These are phyloP conservation scores for Caenorhabditis latens DNA, from an alignment of 1,140 invertebrate species.

Conservation along the genomic window DNA sequence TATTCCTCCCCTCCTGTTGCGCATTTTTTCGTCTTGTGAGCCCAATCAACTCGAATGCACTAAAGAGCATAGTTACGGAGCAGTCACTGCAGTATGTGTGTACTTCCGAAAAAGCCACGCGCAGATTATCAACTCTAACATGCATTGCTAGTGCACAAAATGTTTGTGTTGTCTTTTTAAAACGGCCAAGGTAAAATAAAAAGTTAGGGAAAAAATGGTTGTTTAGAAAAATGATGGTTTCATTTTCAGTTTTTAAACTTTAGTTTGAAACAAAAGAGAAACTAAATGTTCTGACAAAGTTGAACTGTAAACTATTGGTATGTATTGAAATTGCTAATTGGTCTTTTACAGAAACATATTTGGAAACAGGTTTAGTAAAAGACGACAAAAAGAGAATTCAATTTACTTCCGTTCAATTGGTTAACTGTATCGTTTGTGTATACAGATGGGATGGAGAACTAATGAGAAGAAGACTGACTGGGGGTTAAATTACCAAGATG, in stretches of 20 bases:
- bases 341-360: background rate
- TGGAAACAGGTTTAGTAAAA: background rate
- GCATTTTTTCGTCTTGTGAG: slow-evolving; percentile 19
- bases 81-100: background rate
- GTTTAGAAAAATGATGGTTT: no score
- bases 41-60: slow-evolving; percentile 40
- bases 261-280: no score
- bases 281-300: no score
- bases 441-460: no score
- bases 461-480: no score
- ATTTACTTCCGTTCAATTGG: slow-evolving; percentile 11
- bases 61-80: slow-evolving; percentile 46
- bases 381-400: background rate
- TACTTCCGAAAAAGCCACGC: slow-evolving; percentile 20
- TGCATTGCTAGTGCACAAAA: background rate
- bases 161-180: background rate
- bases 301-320: no score
- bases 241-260: no score
- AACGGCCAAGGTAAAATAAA: background rate
- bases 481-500: no score
- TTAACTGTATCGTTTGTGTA: background rate
- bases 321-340: slow-evolving; percentile 1
- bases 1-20: background rate
- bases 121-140: slow-evolving; percentile 22
- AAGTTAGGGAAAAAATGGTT: background rate